Evolutionary conservation across 2,797 vertebrate genomes (phyloP), one percentile per base, ranked within the genome.

Genomic region (Fringilla coelebs): DNA sequence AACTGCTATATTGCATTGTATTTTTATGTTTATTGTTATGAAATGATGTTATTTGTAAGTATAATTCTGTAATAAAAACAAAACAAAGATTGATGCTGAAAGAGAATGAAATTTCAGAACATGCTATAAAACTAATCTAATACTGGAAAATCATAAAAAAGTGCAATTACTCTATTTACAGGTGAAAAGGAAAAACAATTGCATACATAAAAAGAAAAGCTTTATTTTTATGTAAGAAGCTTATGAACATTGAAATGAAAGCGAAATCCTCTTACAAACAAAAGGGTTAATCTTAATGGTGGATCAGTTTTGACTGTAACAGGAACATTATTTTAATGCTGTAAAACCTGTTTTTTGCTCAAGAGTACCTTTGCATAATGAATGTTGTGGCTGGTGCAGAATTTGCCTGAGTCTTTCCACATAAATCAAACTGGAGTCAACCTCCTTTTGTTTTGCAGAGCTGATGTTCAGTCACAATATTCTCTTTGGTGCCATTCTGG

Each of bases 91-190:
- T 96, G 90, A 95, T 97, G 93, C 68, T 73, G 43, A 96, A 96
- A 96, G 91, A 92, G 96, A 98, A 97, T 96, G 84, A 97, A 97
- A 96, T 97, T 98, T 96, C 92, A 92, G 83, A 96, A 90, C 83
- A 51, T 51, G 62, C 78, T 76, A 91, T 95, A 97, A 97, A 97
- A 97, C 97, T 97, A 97, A 96, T 95, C 83, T 95, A 96, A 95
- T 95, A 95, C 92, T 94, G 94, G 90, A 94, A 97, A 95, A 94
- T 63, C 57, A 92, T 93, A 86, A 97, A 95, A 95, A 97, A 91
- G 74, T 93, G 83, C 84, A 97, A 96, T 97, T 96, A 94, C 89
- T 94, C 67, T 93, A 95, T 89, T 97, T 97, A 93, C 78, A 97
- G 93, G 92, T 95, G 78, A 94, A 96, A 97, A 86, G 55, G 55